These are phyloP conservation scores for Sebastes umbrosus DNA, from an alignment of 2,797 vertebrate genomes.

Conservation along the genomic window DNA sequence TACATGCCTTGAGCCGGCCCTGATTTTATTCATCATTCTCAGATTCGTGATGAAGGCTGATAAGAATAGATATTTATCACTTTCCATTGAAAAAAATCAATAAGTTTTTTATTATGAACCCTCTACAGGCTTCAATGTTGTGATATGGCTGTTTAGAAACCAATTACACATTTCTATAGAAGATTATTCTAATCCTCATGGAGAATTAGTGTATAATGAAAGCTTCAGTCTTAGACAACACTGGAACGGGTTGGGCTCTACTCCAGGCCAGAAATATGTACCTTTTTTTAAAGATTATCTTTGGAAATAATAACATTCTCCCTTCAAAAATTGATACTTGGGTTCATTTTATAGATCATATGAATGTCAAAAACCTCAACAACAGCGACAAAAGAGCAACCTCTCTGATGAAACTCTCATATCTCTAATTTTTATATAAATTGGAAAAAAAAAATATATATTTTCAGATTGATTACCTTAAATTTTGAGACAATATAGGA, in stretches of 20 bases:
- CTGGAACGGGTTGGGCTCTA: not conserved
- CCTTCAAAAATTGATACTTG: not conserved
- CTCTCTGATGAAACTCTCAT: not conserved
- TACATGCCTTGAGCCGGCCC: too few relatives aligned
- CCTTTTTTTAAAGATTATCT: not conserved
- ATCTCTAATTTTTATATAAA: not conserved
- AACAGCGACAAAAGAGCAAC: not conserved
- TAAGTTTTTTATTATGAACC: not conserved
- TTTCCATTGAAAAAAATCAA: conserved; percentile 16
- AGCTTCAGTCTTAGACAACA: not conserved
- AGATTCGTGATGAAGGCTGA: not conserved
- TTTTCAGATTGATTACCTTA: not conserved
- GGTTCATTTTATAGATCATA: not conserved
- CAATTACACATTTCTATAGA: conserved; percentile 36
- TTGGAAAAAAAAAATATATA: not conserved
- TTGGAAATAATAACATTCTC: not conserved
- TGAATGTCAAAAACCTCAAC: not conserved
- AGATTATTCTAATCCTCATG: conserved; percentile 45
- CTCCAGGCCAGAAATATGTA: not conserved
- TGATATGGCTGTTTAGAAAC: conserved; percentile 18
- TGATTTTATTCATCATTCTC: not conserved
- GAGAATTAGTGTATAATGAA: conserved; percentile 25
- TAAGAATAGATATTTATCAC: not conserved
- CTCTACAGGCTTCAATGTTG: not conserved
- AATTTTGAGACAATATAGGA: not conserved